A percentile compares a stretch with the other conserved stretches of the same genome.
Conservation (phyloP, 2,797 vertebrate genomes). For the Dendrocincla fuliginosa region DNA sequence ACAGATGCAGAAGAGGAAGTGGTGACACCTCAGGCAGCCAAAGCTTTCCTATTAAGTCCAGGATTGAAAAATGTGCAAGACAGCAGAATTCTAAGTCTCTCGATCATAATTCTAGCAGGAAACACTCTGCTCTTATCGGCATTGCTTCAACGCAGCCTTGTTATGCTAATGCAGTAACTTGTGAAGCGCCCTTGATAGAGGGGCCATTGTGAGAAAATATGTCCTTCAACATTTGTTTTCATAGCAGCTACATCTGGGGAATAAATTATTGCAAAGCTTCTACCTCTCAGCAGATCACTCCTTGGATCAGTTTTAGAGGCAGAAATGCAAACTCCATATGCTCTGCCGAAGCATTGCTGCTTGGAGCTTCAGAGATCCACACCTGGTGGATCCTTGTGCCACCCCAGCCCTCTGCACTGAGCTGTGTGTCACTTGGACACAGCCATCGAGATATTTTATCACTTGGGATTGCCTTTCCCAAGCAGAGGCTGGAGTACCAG, state of each 20-base stretch:
- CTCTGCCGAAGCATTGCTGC: background rate
- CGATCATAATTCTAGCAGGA: slow-evolving; percentile 38
- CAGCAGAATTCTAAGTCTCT: slow-evolving; percentile 37
- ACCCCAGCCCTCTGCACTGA: background rate
- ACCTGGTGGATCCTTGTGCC: fast-evolving
- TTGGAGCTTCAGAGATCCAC: background rate
- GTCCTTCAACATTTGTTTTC: slow-evolving; percentile 26
- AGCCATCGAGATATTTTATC: fast-evolving
- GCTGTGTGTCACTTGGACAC: background rate
- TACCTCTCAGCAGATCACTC: background rate
- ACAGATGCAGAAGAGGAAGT: slow-evolving; percentile 8
- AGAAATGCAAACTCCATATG: background rate
- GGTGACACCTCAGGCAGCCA: slow-evolving; percentile 1
- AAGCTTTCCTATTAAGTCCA: background rate
- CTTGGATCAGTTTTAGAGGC: background rate
- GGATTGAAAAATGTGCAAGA: slow-evolving; percentile 30
- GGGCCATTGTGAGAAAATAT: background rate
- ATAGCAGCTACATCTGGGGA: slow-evolving; percentile 21
- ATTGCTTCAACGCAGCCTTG: slow-evolving; percentile 14
- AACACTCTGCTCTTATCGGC: slow-evolving; percentile 18
- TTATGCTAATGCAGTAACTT: slow-evolving; percentile 34
- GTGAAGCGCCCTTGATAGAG: background rate
- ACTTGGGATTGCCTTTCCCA: background rate
- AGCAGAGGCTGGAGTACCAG: background rate
- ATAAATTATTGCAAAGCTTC: slow-evolving; percentile 1